Evolutionary conservation across 2,797 vertebrate species (phyloP).

Genomic region (Brachyalestes nurse): DNA sequence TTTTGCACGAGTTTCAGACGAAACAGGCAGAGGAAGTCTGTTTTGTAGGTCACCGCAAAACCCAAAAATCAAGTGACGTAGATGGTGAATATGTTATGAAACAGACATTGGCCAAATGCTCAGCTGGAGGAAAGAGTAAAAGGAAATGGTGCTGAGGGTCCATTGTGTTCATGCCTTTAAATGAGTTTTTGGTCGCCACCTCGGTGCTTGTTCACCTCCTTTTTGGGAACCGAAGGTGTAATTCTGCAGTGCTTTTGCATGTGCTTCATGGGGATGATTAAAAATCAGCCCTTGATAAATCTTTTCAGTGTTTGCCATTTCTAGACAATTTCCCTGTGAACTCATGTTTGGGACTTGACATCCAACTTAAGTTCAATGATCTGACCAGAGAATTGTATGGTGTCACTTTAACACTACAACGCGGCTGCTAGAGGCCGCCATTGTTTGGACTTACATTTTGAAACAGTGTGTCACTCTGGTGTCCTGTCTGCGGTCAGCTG

Average conservation of each 20-base stretch:
- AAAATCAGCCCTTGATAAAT: background rate
- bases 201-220: background rate
- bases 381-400: too few species aligned
- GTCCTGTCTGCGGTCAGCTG: too few species aligned
- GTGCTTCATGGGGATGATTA: background rate
- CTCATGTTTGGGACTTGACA: too few species aligned
- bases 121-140: constrained; percentile 22
- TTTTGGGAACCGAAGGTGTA: background rate
- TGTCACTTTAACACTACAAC: too few species aligned
- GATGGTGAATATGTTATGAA: constrained; percentile 7
- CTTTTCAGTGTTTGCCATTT: background rate
- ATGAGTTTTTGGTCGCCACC: background rate
- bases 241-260: background rate
- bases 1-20: constrained; percentile 6
- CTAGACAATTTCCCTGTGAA: too few species aligned
- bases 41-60: constrained; percentile 32
- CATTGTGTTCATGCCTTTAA: constrained; percentile 17
- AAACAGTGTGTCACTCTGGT: too few species aligned
- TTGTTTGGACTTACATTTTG: too few species aligned
- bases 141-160: constrained; percentile 1
- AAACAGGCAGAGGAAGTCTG: constrained; percentile 26
- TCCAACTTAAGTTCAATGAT: too few species aligned
- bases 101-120: constrained; percentile 25
- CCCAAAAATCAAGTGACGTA: constrained; percentile 26
- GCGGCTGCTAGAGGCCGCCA: too few species aligned